Evolutionary conservation across 1,140 invertebrate genomes (phyloP).

Genomic region (Kradibia gibbosae): DNA sequence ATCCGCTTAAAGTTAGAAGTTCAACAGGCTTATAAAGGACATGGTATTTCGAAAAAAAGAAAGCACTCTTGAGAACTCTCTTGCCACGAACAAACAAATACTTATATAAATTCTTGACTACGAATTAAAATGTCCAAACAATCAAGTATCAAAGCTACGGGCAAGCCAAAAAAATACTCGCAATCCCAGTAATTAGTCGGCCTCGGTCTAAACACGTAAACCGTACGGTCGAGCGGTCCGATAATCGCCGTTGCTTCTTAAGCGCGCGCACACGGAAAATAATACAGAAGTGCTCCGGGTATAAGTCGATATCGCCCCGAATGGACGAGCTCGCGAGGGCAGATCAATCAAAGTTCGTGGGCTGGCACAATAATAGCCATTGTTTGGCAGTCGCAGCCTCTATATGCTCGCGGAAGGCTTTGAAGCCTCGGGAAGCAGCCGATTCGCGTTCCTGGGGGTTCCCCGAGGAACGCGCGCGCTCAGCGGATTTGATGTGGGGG

Average conservation of each 20-base stretch:
- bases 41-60: too few relatives aligned
- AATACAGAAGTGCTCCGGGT: neutral
- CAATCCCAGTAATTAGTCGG: too few relatives aligned
- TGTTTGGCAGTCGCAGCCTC: constrained; percentile 16
- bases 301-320: neutral
- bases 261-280: neutral
- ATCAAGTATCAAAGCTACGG: too few relatives aligned
- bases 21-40: neutral
- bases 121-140: too few relatives aligned
- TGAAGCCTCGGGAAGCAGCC: constrained; percentile 32
- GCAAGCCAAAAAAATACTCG: too few relatives aligned
- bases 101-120: too few relatives aligned
- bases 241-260: neutral
- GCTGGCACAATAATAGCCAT: constrained; percentile 40
- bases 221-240: too few relatives aligned
- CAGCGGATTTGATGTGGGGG: too few relatives aligned
- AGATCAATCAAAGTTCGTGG: constrained; percentile 35
- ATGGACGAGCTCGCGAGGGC: neutral
- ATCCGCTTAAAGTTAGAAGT: neutral
- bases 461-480: too few relatives aligned
- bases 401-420: neutral
- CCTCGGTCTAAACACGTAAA: too few relatives aligned
- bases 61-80: too few relatives aligned
- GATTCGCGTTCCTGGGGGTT: neutral
- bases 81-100: too few relatives aligned